These are phyloP conservation scores for Heliothis subflexa DNA, from an alignment of 1,140 invertebrate species.

Conservation along the genomic window DNA sequence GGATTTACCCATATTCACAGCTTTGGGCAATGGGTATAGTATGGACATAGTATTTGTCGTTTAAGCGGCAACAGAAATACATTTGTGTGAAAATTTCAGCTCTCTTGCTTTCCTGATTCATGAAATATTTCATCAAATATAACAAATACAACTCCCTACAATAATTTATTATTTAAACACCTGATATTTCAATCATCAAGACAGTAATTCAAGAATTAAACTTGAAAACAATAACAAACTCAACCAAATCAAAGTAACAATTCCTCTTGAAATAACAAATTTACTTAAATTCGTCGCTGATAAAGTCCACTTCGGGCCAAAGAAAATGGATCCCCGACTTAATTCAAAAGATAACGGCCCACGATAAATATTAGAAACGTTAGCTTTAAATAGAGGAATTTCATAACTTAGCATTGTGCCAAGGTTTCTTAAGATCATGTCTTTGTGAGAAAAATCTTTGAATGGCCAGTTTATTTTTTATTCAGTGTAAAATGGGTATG, in stretches of 20 bases:
- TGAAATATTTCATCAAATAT: no score
- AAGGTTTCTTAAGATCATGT: conserved; percentile 24
- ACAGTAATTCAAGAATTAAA: background rate
- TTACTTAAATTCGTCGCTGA: conserved; percentile 45
- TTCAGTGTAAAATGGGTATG: conserved; percentile 45
- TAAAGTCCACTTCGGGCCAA: conserved; percentile 44
- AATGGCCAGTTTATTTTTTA: conserved; percentile 43
- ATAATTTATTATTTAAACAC: background rate
- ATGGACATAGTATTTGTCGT: no score
- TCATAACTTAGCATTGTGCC: conserved; percentile 47
- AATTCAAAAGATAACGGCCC: conserved; percentile 47
- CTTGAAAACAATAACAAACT: conserved; percentile 10
- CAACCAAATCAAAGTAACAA: conserved; percentile 22
- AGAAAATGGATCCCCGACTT: conserved; percentile 41
- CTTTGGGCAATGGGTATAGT: no score
- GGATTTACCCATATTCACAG: no score
- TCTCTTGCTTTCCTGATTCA: no score
- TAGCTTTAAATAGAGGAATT: conserved; percentile 33
- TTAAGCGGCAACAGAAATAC: no score
- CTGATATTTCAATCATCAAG: background rate
- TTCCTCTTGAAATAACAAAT: conserved; percentile 51
- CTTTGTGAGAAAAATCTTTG: conserved; percentile 38
- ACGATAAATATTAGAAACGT: conserved; percentile 48
- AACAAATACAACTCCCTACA: no score
- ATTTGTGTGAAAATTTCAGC: no score